Evolutionary conservation across 2,888 invertebrate genomes (phyloP).

Genomic region (Lochmaea capreae): DNA sequence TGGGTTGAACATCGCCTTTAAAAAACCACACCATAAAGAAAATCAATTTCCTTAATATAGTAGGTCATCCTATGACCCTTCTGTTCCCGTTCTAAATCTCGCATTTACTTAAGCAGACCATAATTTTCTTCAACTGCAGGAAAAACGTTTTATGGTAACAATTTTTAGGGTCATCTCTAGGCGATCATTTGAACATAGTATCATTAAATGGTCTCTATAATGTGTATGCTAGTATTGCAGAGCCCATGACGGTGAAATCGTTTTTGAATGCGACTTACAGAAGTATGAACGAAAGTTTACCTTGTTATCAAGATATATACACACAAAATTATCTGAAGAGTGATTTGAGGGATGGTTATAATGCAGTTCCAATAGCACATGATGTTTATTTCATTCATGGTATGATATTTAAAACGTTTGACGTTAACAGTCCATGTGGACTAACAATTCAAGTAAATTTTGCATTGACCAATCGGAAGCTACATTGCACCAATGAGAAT

Average conservation of each 20-base stretch:
- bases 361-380: conserved; percentile 37
- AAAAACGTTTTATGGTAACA: background rate
- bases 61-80: too few relatives aligned
- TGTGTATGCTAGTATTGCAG: conserved; percentile 55
- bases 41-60: too few relatives aligned
- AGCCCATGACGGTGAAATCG: conserved; percentile 53
- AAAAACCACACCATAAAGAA: too few relatives aligned
- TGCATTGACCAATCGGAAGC: too few relatives aligned
- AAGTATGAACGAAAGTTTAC: conserved; percentile 45
- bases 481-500: too few relatives aligned
- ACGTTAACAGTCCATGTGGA: too few relatives aligned
- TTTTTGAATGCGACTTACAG: conserved; percentile 52
- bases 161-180: conserved; percentile 49
- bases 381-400: conserved; percentile 36
- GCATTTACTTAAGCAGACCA: too few relatives aligned
- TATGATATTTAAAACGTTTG: conserved; percentile 16
- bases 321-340: conserved; percentile 1
- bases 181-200: conserved; percentile 51
- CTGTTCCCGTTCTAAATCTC: too few relatives aligned
- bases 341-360: conserved; percentile 29
- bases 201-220: conserved; percentile 54
- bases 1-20: too few relatives aligned
- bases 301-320: conserved; percentile 45
- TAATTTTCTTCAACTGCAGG: too few relatives aligned
- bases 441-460: too few relatives aligned